phyloP scores from a whole-genome alignment of 2,797 vertebrate genomes.

The Tympanoctomys barrerae region DNA sequence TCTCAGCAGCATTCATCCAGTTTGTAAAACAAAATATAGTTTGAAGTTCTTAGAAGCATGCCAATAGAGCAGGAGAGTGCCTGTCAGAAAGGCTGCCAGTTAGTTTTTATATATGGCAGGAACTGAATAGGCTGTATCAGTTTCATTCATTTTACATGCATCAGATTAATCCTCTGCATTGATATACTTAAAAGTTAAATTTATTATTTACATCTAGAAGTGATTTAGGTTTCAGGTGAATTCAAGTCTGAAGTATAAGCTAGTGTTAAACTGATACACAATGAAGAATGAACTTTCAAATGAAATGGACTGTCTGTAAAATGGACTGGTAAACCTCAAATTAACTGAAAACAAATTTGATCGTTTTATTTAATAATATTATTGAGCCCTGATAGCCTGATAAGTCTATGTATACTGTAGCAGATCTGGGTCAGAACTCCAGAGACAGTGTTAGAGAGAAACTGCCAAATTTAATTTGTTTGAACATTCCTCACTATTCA shows the following conservation, averaged over 20 bases:
- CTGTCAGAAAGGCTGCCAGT: conserved; percentile 50
- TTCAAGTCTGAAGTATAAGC: conserved; percentile 45
- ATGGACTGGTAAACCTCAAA: conserved; percentile 32
- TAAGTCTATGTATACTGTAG: conserved; percentile 40
- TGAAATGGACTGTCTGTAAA: conserved; percentile 7
- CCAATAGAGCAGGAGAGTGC: conserved; percentile 3
- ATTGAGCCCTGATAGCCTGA: conserved; percentile 42
- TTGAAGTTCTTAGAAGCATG: conserved; percentile 32
- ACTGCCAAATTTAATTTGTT: conserved; percentile 65
- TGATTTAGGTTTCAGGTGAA: conserved; percentile 33
- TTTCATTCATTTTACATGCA: conserved; percentile 2
- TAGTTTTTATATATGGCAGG: conserved; percentile 31
- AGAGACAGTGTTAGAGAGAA: conserved; percentile 45
- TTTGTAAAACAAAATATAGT: conserved; percentile 56
- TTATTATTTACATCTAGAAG: conserved; percentile 50
- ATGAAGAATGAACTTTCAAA: conserved; percentile 51
- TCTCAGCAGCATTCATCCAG: conserved; percentile 49
- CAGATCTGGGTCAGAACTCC: conserved; percentile 64
- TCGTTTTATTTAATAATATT: conserved; percentile 52
- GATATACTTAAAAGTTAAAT: conserved; percentile 57
- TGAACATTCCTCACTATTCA: conserved; percentile 12
- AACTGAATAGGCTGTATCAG: conserved; percentile 41
- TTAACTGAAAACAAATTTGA: conserved; percentile 33
- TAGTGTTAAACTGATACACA: not conserved
- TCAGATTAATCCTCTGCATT: conserved; percentile 59